Base-by-base conservation (phyloP, 2,888 invertebrate genomes). In the Drosophila kanekoi region DNA sequence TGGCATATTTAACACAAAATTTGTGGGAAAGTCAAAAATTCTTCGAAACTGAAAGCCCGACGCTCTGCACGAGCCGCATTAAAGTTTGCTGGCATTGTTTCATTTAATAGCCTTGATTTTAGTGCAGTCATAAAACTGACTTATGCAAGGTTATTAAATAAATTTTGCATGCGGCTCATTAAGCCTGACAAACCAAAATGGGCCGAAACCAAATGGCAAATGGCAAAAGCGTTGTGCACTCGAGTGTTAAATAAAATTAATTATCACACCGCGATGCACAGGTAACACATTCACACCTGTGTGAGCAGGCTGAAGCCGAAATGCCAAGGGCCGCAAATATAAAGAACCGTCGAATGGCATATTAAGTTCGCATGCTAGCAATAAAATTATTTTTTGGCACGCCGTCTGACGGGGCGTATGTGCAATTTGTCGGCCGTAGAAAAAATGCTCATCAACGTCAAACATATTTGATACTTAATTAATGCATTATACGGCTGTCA, bases 111-210 rank as follows among this genome's bases (percentile, higher is more conserved):
- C 56, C 77, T 1, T 9, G 35, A 63, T 32, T 82, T 76, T 72
- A 86, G 61, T 72, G 54, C 23, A 44, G 18, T 53, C 62, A 60
- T 81, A 81, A 87, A 87, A 38, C 47, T 56, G 47, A 82, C 72
- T 67, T 63, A 73, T 63, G 61, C 71, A 54, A 81, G 61, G 64
- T 82, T 75, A 86, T 82, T 82, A 88, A 86, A 82, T 88, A 86
- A 76, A 88, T 89, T 69, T 88, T 86, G 56, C 52, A 86, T 86
- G 77, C 48, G 73, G 48, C 80, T 82, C 88, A 82, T 82, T 88
- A 76, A 88, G 69, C 59, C 49, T 53, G 64, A 62, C 67, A 33
- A 52, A 58, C 45, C 54, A 45, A 59, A 53, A 67, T 57, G 59
- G 59, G 23, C 49, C 54, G 43, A 11, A 41, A n/a, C 35, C 43